Evolutionary conservation across 2,113 vertebrate genomes (phyloP).

Genomic region (Sula dactylatra): DNA sequence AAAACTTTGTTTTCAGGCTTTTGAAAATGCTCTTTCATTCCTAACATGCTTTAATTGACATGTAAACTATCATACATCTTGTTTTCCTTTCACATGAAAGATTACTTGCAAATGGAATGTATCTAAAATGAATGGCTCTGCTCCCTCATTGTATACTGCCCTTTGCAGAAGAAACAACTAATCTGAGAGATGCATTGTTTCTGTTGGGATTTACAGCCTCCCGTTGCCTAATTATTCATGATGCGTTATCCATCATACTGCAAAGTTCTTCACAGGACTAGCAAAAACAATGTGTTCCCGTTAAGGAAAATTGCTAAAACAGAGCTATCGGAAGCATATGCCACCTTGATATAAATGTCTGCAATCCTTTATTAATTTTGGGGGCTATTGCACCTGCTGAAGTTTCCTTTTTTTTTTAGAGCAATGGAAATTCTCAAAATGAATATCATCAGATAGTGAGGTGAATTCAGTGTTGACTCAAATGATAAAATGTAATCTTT

Average conservation of each 20-base stretch:
- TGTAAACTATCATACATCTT: conserved; percentile 36
- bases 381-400: not conserved
- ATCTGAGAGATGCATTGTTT: conserved; percentile 40
- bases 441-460: not conserved
- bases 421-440: not conserved
- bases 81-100: conserved; percentile 55
- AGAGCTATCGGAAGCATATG: not conserved
- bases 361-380: not conserved
- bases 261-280: conserved; percentile 14
- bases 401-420: not conserved
- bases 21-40: conserved; percentile 10
- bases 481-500: not conserved
- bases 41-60: conserved; percentile 40
- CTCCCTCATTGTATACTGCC: conserved; percentile 30
- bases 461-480: not conserved
- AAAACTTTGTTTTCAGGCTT: not conserved
- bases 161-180: conserved; percentile 55
- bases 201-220: conserved; percentile 47
- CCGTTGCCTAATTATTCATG: conserved; percentile 66
- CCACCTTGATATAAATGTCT: not conserved
- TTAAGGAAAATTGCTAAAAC: not conserved
- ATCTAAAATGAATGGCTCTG: conserved; percentile 48
- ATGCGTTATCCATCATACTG: conserved; percentile 24
- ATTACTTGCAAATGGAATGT: conserved; percentile 51
- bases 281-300: not conserved